phyloP scores from a whole-genome alignment of 1,140 invertebrate genomes.

The Thaumetopoea pityocampa region DNA sequence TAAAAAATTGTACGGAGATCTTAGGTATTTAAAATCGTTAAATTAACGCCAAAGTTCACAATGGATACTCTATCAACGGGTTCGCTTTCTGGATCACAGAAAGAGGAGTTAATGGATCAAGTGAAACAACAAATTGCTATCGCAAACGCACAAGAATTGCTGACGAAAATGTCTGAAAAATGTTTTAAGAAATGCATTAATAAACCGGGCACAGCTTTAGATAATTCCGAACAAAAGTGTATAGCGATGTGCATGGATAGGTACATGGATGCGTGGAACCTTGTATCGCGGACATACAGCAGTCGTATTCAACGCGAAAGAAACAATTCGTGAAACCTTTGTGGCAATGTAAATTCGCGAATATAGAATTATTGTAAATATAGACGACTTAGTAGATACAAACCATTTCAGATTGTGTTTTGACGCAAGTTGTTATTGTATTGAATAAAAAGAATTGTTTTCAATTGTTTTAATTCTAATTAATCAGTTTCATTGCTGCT shows the following conservation, averaged over 20 bases:
- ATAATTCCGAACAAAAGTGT: constrained; percentile 97
- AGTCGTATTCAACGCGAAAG: constrained; percentile 87
- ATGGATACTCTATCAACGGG: constrained; percentile 66
- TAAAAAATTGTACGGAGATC: constrained; percentile 11
- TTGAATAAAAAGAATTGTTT: constrained; percentile 63
- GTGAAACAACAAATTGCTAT: constrained; percentile 97
- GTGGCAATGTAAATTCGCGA: background rate
- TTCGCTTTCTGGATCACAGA: constrained; percentile 81
- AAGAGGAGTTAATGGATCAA: constrained; percentile 95
- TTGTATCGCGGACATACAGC: constrained; percentile 91
- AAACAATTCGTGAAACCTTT: constrained; percentile 66
- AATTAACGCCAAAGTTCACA: constrained; percentile 13
- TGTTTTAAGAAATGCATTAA: constrained; percentile 96
- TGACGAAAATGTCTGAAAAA: constrained; percentile 97
- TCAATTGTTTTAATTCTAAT: constrained; percentile 23
- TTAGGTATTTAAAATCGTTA: constrained; percentile 4
- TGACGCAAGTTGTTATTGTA: constrained; percentile 43
- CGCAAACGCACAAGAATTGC: constrained; percentile 94
- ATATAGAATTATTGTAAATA: constrained; percentile 58
- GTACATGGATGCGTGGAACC: constrained; percentile 97
- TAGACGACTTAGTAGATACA: constrained; percentile 54
- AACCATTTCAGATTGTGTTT: constrained; percentile 57
- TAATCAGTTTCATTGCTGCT: too few relatives aligned
- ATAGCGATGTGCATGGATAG: constrained; percentile 98
- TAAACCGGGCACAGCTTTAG: constrained; percentile 93